Percentiles rank a stretch among this genome's conserved stretches.
Evolutionary conservation across 2,888 invertebrate genomes (phyloP).

Genomic region (Baccha elongata): DNA sequence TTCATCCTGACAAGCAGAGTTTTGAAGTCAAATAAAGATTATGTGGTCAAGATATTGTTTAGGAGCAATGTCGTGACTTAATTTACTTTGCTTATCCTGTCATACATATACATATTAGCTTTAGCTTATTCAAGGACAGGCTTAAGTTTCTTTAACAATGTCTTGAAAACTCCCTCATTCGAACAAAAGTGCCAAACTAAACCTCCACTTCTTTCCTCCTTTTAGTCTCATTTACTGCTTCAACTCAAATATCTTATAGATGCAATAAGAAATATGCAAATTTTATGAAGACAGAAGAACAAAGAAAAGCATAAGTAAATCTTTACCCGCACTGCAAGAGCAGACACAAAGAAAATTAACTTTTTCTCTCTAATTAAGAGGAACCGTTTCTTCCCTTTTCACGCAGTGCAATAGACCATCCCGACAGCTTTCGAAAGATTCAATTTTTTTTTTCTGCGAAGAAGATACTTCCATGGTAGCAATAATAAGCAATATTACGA

Average conservation of each 20-base stretch:
- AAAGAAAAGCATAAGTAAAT: conserved; percentile 68
- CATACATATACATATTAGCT: too few species aligned
- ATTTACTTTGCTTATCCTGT: too few species aligned
- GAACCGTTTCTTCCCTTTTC: conserved; percentile 18
- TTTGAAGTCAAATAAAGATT: too few species aligned
- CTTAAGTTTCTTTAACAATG: neutral
- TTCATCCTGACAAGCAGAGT: too few species aligned
- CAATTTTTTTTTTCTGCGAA: neutral
- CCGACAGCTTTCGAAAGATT: conserved; percentile 27
- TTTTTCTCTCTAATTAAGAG: conserved; percentile 68
- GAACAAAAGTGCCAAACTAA: neutral
- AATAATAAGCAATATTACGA: conserved; percentile 33
- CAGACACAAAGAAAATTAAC: conserved; percentile 73
- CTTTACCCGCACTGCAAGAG: conserved; percentile 59
- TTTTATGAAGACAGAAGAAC: conserved; percentile 66
- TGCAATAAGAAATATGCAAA: conserved; percentile 61
- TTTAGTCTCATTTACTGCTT: conserved; percentile 45
- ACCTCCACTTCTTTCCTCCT: conserved; percentile 6
- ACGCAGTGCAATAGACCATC: conserved; percentile 35
- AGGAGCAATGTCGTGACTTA: too few species aligned
- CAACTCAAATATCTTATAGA: conserved; percentile 27
- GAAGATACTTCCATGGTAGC: conserved; percentile 1
- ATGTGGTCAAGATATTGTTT: too few species aligned
- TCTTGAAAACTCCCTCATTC: neutral
- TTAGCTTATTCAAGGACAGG: neutral